Evolutionary conservation across 2,888 invertebrate genomes (phyloP).

Genomic region (Plagiodera versicolora): DNA sequence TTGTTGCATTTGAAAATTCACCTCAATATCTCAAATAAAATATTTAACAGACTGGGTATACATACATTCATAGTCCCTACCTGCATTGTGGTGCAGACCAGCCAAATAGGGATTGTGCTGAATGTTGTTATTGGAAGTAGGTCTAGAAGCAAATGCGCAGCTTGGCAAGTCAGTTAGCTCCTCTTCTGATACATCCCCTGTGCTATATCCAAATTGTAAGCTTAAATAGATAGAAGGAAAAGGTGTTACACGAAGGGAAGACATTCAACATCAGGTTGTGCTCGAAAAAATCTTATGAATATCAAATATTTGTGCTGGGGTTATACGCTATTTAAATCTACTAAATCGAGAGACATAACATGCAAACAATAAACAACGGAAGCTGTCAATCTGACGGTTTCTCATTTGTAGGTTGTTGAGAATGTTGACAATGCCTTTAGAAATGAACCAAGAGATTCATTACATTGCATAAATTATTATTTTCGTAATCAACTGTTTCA

Average conservation of each 20-base stretch:
- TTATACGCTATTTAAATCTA: slow-evolving; percentile 4
- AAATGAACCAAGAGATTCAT: too few species aligned
- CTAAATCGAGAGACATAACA: too few species aligned
- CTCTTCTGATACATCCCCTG: slow-evolving; percentile 62
- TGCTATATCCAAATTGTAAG: slow-evolving; percentile 53
- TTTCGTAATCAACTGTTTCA: too few species aligned
- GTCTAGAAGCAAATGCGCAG: slow-evolving; percentile 74
- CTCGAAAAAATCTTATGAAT: neutral
- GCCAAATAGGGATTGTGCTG: slow-evolving; percentile 51
- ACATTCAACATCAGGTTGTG: slow-evolving; percentile 27
- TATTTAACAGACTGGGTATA: too few species aligned
- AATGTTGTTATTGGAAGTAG: slow-evolving; percentile 41
- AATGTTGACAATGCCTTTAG: too few species aligned
- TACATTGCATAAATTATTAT: too few species aligned
- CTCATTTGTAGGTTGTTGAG: too few species aligned
- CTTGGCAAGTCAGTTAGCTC: slow-evolving; percentile 75
- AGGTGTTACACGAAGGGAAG: slow-evolving; percentile 34
- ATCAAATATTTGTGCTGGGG: slow-evolving; percentile 11
- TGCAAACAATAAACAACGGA: too few species aligned
- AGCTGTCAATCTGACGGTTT: too few species aligned
- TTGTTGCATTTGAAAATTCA: too few species aligned
- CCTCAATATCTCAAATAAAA: too few species aligned
- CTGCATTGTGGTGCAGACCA: slow-evolving; percentile 50
- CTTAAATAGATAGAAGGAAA: slow-evolving; percentile 39
- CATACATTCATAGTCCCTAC: slow-evolving; percentile 34